Evolutionary conservation across 2,797 vertebrate genomes (phyloP).

Genomic region (Luscinia luscinia): DNA sequence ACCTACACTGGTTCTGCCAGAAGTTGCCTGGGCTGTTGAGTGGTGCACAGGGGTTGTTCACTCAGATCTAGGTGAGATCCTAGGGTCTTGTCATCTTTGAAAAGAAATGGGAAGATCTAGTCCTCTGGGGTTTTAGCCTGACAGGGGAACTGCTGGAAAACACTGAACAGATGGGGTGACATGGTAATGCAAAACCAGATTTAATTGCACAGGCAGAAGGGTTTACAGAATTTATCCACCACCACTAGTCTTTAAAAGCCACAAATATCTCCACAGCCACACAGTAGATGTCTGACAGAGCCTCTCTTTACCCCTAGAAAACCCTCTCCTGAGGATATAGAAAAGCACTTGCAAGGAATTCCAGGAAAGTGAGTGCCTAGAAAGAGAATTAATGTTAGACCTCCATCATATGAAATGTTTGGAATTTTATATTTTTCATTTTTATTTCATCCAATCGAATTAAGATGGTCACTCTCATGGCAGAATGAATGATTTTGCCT

Average conservation of each 20-base stretch:
- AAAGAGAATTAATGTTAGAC: neutral
- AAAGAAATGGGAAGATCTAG: neutral
- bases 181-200: neutral
- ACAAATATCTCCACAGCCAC: neutral
- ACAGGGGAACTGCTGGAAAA: neutral
- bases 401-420: neutral
- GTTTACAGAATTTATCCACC: neutral
- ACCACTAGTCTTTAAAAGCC: neutral
- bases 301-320: neutral
- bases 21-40: neutral
- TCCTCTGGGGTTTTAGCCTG: neutral
- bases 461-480: neutral
- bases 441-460: neutral
- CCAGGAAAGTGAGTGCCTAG: neutral
- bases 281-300: neutral
- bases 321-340: neutral
- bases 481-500: neutral
- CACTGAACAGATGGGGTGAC: neutral
- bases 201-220: neutral
- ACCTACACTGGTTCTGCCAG: neutral
- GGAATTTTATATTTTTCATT: neutral
- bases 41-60: neutral
- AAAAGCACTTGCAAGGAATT: neutral
- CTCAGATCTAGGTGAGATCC: neutral
- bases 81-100: neutral